Evolutionary conservation across 1,140 invertebrate genomes (phyloP).

Genomic region (Drosophila nigrodunni): DNA sequence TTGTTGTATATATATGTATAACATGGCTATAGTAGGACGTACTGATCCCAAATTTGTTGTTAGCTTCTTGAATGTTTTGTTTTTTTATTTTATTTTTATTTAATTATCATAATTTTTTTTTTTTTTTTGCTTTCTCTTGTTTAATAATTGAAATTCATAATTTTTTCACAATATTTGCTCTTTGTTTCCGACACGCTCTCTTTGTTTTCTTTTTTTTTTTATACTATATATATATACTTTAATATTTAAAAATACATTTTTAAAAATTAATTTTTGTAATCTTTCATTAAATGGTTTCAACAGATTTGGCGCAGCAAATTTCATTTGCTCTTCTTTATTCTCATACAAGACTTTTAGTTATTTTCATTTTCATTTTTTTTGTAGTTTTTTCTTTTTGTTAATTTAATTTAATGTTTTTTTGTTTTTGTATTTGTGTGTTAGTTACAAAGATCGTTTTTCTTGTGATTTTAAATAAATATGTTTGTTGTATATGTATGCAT

Average conservation of each 20-base stretch:
- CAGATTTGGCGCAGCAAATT: slow-evolving; percentile 82
- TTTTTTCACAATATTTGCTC: slow-evolving; percentile 83
- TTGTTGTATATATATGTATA: slow-evolving; percentile 68
- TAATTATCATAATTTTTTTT: slow-evolving; percentile 22
- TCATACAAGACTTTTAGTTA: slow-evolving; percentile 66
- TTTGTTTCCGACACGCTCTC: slow-evolving; percentile 77
- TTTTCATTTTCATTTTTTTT: slow-evolving; percentile 8
- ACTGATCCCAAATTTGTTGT: slow-evolving; percentile 83
- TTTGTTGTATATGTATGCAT: slow-evolving; percentile 50
- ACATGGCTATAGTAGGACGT: slow-evolving; percentile 83
- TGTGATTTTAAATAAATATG: slow-evolving; percentile 66
- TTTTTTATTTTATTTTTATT: slow-evolving; percentile 10
- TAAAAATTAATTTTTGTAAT: slow-evolving; percentile 79
- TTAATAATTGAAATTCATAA: slow-evolving; percentile 82
- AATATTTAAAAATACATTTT: slow-evolving; percentile 69
- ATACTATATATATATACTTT: slow-evolving; percentile 60
- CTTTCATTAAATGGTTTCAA: slow-evolving; percentile 82
- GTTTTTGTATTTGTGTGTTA: slow-evolving; percentile 26
- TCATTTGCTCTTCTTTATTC: slow-evolving; percentile 67
- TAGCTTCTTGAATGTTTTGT: slow-evolving; percentile 68
- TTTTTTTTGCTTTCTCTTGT: slow-evolving; percentile 34
- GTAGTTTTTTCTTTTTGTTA: slow-evolving; percentile 39
- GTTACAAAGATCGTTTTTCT: slow-evolving; percentile 48
- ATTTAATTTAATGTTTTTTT: slow-evolving; percentile 69
- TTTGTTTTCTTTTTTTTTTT: slow-evolving; percentile 52